phyloP scores from a whole-genome alignment of 1,140 invertebrate species.

The Plodia interpunctella region DNA sequence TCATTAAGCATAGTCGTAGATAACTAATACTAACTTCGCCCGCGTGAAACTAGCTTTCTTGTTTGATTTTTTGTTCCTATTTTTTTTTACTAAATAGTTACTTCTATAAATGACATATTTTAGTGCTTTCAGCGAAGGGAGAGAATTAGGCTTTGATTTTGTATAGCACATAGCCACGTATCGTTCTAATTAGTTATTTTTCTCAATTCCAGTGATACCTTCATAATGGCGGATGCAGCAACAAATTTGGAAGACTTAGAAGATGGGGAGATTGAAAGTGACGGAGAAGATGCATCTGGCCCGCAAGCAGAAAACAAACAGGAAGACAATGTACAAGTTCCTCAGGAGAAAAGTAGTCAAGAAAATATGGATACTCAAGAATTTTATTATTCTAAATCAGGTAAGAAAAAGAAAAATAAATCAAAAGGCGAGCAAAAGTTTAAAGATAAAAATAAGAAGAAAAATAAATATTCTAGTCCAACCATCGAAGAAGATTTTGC shows the following conservation, averaged over 20 bases:
- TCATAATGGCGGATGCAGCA: slow-evolving; percentile 56
- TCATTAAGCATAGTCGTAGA: too few species aligned
- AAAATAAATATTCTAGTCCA: slow-evolving; percentile 53
- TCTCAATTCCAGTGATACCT: slow-evolving; percentile 60
- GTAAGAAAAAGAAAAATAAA: slow-evolving; percentile 74
- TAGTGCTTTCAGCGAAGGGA: too few species aligned
- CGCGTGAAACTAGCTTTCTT: too few species aligned
- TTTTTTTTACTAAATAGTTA: too few species aligned
- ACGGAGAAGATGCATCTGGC: slow-evolving; percentile 72
- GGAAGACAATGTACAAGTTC: slow-evolving; percentile 32
- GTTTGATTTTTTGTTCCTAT: too few species aligned
- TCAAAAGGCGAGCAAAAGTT: slow-evolving; percentile 60
- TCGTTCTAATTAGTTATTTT: slow-evolving; percentile 10
- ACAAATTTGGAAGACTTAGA: slow-evolving; percentile 76
- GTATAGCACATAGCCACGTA: too few species aligned
- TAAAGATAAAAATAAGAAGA: slow-evolving; percentile 67
- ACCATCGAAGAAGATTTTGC: slow-evolving; percentile 83
- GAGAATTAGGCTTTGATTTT: too few species aligned
- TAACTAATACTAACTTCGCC: too few species aligned
- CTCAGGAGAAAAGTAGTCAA: slow-evolving; percentile 34
- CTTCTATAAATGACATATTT: too few species aligned
- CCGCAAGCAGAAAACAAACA: slow-evolving; percentile 40
- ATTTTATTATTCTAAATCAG: slow-evolving; percentile 61
- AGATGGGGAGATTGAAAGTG: slow-evolving; percentile 80
- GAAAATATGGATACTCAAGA: slow-evolving; percentile 46